Percentiles rank a stretch among this genome's conserved stretches.
phyloP scores from a whole-genome alignment of 2,888 invertebrate species.

The Amphipyra berbera region DNA sequence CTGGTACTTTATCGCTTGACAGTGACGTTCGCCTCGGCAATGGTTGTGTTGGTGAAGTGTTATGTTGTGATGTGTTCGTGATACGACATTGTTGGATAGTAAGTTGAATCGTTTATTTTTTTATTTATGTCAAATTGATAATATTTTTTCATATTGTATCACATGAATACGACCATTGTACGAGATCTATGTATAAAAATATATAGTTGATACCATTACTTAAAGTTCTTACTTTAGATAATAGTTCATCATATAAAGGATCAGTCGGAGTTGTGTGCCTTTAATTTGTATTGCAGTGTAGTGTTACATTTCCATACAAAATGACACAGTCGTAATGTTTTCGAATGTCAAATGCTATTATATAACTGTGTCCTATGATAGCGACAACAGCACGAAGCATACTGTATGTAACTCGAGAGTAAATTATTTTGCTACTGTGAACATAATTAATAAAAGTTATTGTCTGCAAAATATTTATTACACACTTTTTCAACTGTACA shows the following conservation, averaged over 20 bases:
- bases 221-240: conserved; percentile 58
- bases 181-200: conserved; percentile 57
- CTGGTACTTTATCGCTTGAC: conserved; percentile 30
- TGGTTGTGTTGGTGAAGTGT: conserved; percentile 57
- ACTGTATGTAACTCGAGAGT: conserved; percentile 23
- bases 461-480: conserved; percentile 34
- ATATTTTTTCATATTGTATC: conserved; percentile 48
- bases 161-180: conserved; percentile 60
- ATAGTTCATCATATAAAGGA: conserved; percentile 52
- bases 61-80: conserved; percentile 51
- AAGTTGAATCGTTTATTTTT: conserved; percentile 52
- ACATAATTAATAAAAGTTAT: conserved; percentile 21
- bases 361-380: conserved; percentile 6
- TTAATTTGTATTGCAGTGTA: conserved; percentile 61
- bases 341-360: conserved; percentile 33
- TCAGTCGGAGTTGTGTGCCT: conserved; percentile 62
- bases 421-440: conserved; percentile 41
- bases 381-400: conserved; percentile 15
- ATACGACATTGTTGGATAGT: conserved; percentile 51
- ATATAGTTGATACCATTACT: conserved; percentile 53
- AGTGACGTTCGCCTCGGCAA: conserved; percentile 45
- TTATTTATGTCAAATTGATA: conserved; percentile 54
- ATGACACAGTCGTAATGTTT: conserved; percentile 30
- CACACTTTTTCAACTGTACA: conserved; percentile 43
- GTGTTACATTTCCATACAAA: conserved; percentile 27